Evolutionary conservation across 2,797 vertebrate species (phyloP), one percentile per base, ranked within the genome.

Genomic region (Perdix hodgsoniae): DNA sequence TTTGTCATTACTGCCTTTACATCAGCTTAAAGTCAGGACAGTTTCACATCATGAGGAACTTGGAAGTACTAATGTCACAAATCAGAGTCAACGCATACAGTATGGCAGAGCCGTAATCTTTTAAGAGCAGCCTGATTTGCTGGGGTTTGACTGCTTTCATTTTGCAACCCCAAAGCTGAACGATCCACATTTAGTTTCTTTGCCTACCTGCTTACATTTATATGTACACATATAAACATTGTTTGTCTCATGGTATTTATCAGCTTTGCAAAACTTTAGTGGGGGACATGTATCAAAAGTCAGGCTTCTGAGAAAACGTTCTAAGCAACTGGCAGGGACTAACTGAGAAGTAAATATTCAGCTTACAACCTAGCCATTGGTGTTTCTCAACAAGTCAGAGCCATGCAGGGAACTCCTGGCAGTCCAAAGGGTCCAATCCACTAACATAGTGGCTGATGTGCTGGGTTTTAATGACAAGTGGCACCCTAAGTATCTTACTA

Each of bases 401-500:
- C 11, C 21, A 78, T 78, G 59, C n/a, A 17, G 44, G 72, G 31
- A 83, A 87, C 64, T 11, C 79, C 24, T 1, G 29, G 67, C 47
- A 77, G 40, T 45, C 44, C 72, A 19, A 17, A 5, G 8, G 50
- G 14, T 61, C 72, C 72, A 74, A 26, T n/a, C 84, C 72, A 78
- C 49, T 83, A 27, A 64, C 6, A 8, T 0, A 50, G 61, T 24
- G 40, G 50, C 35, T 59, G 39, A 81, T 60, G 37, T 7, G 26
- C 26, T 79, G 44, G 49, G 37, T 91, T 94, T 83, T 73, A 95
- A 93, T 31, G 45, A 3, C 35, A 94, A 78, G 44, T 26, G 40
- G 56, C 66, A 92, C 44, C 47, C 70, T 86, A 93, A 78, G 70
- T 63, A 86, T 63, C 87, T 86, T 83, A 94, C 71, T 49, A 67